Evolutionary conservation across 2,888 invertebrate genomes (phyloP).

Genomic region (Ptilodon capucinus): DNA sequence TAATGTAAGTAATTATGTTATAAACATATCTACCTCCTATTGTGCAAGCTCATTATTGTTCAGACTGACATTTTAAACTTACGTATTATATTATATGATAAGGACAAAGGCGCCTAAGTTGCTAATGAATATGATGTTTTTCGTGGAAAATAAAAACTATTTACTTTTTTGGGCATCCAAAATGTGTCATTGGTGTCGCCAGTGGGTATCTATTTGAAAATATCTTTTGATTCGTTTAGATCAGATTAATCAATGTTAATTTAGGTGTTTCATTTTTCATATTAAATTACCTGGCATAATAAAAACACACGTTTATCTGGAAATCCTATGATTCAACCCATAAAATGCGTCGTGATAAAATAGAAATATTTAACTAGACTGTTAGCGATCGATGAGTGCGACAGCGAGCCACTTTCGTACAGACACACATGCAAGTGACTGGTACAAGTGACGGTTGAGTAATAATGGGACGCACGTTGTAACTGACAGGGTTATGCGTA

Average conservation of each 20-base stretch:
- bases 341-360: no score
- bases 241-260: no score
- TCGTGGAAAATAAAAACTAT: background rate
- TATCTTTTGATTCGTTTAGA: no score
- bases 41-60: no score
- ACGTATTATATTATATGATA: no score
- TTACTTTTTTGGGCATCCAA: background rate
- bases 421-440: constrained; percentile 48
- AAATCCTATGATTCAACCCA: no score
- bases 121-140: background rate
- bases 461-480: background rate
- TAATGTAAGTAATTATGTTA: background rate
- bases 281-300: no score
- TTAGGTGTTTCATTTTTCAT: no score
- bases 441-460: constrained; percentile 42
- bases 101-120: no score
- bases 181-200: constrained; percentile 3
- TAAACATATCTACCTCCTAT: no score
- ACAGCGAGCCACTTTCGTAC: background rate
- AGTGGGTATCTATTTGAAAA: background rate
- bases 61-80: no score
- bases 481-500: background rate
- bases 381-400: background rate
- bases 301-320: no score
- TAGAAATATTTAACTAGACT: background rate